Base-by-base conservation (phyloP, 2,797 vertebrate genomes). In the Karalla daura region DNA sequence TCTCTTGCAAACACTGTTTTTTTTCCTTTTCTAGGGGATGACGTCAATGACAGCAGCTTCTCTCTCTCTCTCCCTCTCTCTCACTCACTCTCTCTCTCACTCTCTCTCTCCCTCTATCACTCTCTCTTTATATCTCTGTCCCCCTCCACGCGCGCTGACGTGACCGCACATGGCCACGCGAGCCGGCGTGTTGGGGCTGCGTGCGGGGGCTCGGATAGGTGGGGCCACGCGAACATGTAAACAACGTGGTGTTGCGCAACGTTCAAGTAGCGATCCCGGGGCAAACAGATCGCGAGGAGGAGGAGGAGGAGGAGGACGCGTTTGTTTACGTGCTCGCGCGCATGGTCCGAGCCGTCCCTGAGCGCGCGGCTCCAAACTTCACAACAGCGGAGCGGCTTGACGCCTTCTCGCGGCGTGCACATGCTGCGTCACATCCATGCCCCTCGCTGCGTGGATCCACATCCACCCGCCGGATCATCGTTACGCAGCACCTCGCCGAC, bases 241-340 rank as follows among this genome's bases (percentile, higher is more conserved):
- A 95, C 92, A 95, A 91, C 81, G 53, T 61, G 46, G 52, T 28
- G 87, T 93, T 92, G 91, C 91, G 91, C 90, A 94, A 89, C 88
- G 70, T 33, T 45, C 21, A 52, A 18, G 33, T 50, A 15, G 56
- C 45, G 8, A 41, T 17, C 11, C 47, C 5, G n/a, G 39, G 55
- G 61, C 66, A 66, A 30, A n/a, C n/a, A n/a, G n/a, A n/a, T n/a
- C n/a, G n/a, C n/a, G n/a, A n/a, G n/a, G n/a, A n/a, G n/a, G n/a
- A n/a, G n/a, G n/a, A n/a, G n/a, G n/a, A n/a, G n/a, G n/a, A n/a
- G n/a, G n/a, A n/a, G n/a, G n/a, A n/a, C n/a, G n/a, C n/a, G n/a
- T n/a, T n/a, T n/a, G n/a, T n/a, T n/a, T n/a, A n/a, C n/a, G n/a
- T n/a, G n/a, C n/a, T n/a, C n/a, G n/a, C n/a, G n/a, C n/a, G n/a